Evolutionary conservation across 2,888 invertebrate genomes (phyloP), one percentile per base, ranked within the genome.

Genomic region (Drosophila formosana): DNA sequence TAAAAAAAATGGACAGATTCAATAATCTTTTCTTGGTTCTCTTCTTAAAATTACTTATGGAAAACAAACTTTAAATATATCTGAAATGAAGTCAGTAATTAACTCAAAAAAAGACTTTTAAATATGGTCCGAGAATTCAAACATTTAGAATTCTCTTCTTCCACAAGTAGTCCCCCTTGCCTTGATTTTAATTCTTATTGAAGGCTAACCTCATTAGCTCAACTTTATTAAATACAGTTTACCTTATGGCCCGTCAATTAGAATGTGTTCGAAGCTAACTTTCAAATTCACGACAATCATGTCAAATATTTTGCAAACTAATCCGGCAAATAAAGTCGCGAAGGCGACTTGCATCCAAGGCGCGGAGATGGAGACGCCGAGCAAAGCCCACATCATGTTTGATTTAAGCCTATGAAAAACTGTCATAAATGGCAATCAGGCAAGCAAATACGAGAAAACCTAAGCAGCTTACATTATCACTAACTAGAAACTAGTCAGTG

Each of bases 391-490:
- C 73, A 72, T 51, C 51, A 25, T 4, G 23, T 37, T 67, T 50
- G 60, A 41, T 62, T 67, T 39, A 61, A 57, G 74, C 71, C 58
- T 39, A 55, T 49, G 51, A 32, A 34, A 41, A 47, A 49, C 49
- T 78, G 78, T 75, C 78, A 78, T 64, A 57, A 68, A 43, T 52
- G 74, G 53, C 75, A 74, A 67, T 75, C 67, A 63, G 63, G 37
- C 68, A 11, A 18, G 4, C 78, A 60, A 58, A 72, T 67, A 62
- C 57, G 57, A 43, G 62, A 62, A 77, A 66, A 66, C 66, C 75
- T 78, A 76, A 79, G 75, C 79, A 50, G 75, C 79, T 76, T 76
- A 76, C 53, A 32, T 57, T 57, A 67, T 64, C 60, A 39, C 37
- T 45, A 61, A 43, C 57, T 11, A 9, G 62, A 37, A 52, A 43